Evolutionary conservation across 2,797 vertebrate species (phyloP), one percentile per base, ranked within the genome.

Genomic region (Macrochelys suwanniensis): DNA sequence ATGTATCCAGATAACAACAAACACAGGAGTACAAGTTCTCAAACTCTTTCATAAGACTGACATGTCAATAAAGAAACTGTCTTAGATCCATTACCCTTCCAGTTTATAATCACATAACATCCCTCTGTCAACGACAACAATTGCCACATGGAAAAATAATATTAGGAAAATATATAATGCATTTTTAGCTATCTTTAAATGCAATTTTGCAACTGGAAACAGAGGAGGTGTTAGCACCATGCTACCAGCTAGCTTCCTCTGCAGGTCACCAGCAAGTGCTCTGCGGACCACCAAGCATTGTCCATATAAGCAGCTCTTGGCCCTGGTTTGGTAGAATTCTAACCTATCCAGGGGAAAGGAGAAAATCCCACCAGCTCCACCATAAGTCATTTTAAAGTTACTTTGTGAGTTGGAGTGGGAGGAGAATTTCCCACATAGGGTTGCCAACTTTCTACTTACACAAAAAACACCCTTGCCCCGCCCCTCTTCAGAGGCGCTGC

Each of bases 171-270:
- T 56, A 95, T 90, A 91, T 92, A 88, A 85, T 85, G 57, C 37
- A 89, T 65, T 96, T 68, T 96, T 95, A 95, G 84, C 51, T 88
- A 86, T 51, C 59, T 94, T 90, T 51, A 84, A 94, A 93, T 91
- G 95, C 92, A 81, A 68, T 79, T 82, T 90, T 92, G 86, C 86
- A 96, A 90, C 86, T 90, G 82, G 59, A 89, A 65, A 87, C 53
- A 87, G 74, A 82, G 4, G 17, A 88, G 80, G 90, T 78, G 94
- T 21, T 37, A 71, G 49, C 33, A 79, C 45, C 37, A 47, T 87
- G 65, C 45, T 76, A 91, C 23, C 0, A 0, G 42, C 45, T 88
- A 47, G 15, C n/a, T 82, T 56, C 80, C 87, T 53, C 68, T 57
- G 80, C 82, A 88, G 49, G 74, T 25, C 37, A 33, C 11, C 33